Evolutionary conservation across 2,113 vertebrate genomes (phyloP).

Genomic region (Garra rufa): DNA sequence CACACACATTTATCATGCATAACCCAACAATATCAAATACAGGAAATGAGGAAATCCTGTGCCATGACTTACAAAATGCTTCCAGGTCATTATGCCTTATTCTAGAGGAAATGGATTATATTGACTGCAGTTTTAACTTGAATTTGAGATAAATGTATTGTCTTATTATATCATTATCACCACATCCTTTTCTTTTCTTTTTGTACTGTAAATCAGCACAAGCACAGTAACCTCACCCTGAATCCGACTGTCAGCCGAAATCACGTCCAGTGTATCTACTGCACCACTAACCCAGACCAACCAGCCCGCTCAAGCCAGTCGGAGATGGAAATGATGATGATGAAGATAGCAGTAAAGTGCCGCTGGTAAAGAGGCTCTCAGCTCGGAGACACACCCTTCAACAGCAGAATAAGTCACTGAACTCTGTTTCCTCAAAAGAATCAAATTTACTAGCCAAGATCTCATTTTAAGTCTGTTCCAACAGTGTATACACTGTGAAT

Average conservation of each 20-base stretch:
- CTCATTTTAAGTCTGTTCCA: neutral
- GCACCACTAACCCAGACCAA: conserved; percentile 61
- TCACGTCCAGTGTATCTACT: conserved; percentile 63
- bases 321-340: neutral
- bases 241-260: conserved; percentile 45
- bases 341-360: conserved; percentile 19
- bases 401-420: neutral
- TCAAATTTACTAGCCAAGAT: neutral
- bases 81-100: conserved; percentile 12
- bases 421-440: neutral
- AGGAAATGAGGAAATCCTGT: conserved; percentile 39
- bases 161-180: neutral
- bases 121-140: neutral
- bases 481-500: neutral
- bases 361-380: neutral
- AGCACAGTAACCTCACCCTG: conserved; percentile 5
- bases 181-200: neutral
- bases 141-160: neutral
- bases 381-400: conserved; percentile 18
- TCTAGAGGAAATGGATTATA: neutral
- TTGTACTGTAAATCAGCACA: neutral
- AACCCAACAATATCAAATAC: conserved; percentile 26
- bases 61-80: conserved; percentile 28
- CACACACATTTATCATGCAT: neutral
- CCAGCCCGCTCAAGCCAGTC: neutral